Evolutionary conservation across 1,140 invertebrate species (phyloP), one percentile per base, ranked within the genome.

Genomic region (Drosophila parvula): DNA sequence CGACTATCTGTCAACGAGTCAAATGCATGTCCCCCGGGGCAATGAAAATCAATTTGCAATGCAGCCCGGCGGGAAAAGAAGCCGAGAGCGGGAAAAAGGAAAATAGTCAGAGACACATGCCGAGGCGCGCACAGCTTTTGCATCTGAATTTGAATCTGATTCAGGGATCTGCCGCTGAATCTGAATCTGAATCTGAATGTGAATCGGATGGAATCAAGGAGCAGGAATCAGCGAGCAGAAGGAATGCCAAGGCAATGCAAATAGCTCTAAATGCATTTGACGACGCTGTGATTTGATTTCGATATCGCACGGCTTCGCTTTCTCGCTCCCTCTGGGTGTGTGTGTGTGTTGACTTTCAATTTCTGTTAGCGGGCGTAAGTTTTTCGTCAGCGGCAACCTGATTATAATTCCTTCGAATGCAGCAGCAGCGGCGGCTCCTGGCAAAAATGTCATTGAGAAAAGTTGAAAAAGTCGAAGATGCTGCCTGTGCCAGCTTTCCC

Each of bases 241-340:
- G 82, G 61, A 85, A 85, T 85, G 69, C 79, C 73, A 63, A 61
- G 3, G 75, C 64, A 88, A 88, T 79, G 83, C 83, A 86, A 86
- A 86, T 82, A 86, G 83, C 77, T 88, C 64, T 83, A 88, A 86
- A 86, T 86, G 83, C 83, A 86, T 86, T 86, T 86, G 83, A 79
- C 76, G 83, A 86, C 53, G 71, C 83, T 77, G 51, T 88, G 83
- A 86, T 86, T 86, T 79, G 83, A 86, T 88, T 86, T 83, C 83
- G 74, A 86, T 86, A 86, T 82, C 30, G 47, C 47, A 50, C 47
- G 28, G 28, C n/a, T 50, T 50, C 47, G 0, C 14, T 50, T 27
- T 16, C 47, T 2, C 28, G 30, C 47, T 16, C 16, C 12, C 18
- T 30, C 2, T 18, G 30, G 32, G 5, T 5, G 10, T 36, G 28